Evolutionary conservation across 2,888 invertebrate genomes (phyloP).

Genomic region (Agrilus biguttatus): DNA sequence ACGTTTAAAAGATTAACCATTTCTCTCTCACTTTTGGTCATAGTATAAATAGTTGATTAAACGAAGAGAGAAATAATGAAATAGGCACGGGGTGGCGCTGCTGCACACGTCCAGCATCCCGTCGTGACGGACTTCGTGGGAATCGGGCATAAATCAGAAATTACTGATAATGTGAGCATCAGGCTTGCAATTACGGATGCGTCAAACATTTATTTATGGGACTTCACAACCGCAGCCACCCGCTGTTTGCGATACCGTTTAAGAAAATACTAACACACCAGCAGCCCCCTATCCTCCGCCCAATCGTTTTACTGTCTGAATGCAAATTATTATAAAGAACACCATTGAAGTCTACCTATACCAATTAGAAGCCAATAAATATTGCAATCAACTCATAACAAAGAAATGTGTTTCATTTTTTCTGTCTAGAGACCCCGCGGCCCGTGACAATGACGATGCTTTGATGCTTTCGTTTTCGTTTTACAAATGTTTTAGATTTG

Average conservation of each 20-base stretch:
- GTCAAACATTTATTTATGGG: conserved; percentile 31
- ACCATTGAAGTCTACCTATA: too few relatives aligned
- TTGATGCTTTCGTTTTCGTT: too few relatives aligned
- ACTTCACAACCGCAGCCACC: conserved; percentile 13
- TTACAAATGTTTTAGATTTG: too few relatives aligned
- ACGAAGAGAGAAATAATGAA: neutral
- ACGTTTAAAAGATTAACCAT: conserved; percentile 5
- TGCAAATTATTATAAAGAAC: too few relatives aligned
- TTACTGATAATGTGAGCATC: conserved; percentile 28
- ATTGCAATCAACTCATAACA: too few relatives aligned
- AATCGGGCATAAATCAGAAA: conserved; percentile 27
- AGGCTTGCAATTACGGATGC: conserved; percentile 29
- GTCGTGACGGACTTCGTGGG: conserved; percentile 23
- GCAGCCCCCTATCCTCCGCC: too few relatives aligned
- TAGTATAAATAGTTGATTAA: conserved; percentile 1
- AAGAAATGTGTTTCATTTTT: too few relatives aligned
- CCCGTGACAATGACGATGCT: too few relatives aligned
- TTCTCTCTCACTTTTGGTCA: conserved; percentile 4
- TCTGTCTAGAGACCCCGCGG: too few relatives aligned
- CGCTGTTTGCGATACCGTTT: conserved; percentile 9
- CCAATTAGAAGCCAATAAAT: too few relatives aligned
- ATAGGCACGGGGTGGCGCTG: conserved; percentile 5
- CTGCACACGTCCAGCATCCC: conserved; percentile 16
- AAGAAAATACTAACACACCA: neutral
- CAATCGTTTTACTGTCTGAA: too few relatives aligned